Evolutionary conservation across 2,888 invertebrate species (phyloP), one percentile per base, ranked within the genome.

Genomic region (Alloscopus bannaensis): DNA sequence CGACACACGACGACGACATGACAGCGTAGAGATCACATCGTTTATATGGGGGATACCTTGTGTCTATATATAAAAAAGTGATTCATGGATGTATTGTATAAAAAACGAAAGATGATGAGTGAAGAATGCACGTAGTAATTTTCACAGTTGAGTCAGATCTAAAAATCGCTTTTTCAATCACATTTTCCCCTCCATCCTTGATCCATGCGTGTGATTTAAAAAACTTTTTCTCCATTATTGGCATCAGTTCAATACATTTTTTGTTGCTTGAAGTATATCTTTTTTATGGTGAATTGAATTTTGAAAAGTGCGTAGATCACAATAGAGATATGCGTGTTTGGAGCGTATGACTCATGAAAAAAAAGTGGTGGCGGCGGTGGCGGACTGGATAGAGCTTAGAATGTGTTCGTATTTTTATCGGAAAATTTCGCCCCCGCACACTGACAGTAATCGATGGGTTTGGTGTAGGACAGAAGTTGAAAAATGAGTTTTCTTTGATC

Each of bases 401-500:
- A n/a, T n/a, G n/a, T n/a, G n/a, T n/a, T 45, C 24, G 52, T 3
- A n/a, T 40, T 70, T 70, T 76, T 62, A 72, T 66, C 29, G n/a
- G n/a, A 52, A 80, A 76, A 69, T 57, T 69, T 85, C 85, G 82
- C 85, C 84, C 84, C 85, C 83, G 84, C 83, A 80, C 64, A 66
- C 36, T 85, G 85, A 84, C 85, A 84, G 84, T 85, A 85, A 85
- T 84, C 84, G 85, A 85, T 85, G 84, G 85, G 84, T 84, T 83
- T 81, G 80, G 29, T 60, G 3, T 28, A 29, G 45, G 55, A 82
- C 60, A 76, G 68, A 80, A 76, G 80, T 76, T 83, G 83, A 84
- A 82, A 83, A 84, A 82, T 81, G 83, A 80, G 79, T 83, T 80
- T 77, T 57, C 52, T 73, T 77, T 60, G 62, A 62, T 62, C 28